Percentiles rank a stretch among this genome's conserved stretches.
These are phyloP conservation scores for Oopsacas minuta DNA, from an alignment of 37 sponge, comb jelly and placozoan species.

Conservation along the genomic window DNA sequence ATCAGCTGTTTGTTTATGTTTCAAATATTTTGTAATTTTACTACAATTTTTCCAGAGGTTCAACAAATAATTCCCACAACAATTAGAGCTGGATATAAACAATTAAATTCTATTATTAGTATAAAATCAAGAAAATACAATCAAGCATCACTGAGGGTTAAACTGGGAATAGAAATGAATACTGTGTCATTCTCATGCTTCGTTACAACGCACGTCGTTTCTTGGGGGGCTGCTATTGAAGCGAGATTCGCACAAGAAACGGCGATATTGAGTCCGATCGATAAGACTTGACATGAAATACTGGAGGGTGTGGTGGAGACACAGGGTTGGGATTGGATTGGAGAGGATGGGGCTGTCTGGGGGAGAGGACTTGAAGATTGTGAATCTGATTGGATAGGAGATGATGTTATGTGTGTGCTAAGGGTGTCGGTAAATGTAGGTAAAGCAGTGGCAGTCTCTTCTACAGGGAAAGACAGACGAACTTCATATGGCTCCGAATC, in stretches of 20 bases:
- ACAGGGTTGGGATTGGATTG: background rate
- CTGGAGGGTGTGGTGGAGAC: background rate
- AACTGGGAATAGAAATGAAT: background rate
- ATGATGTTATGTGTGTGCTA: background rate
- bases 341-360: background rate
- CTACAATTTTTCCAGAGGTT: too few species aligned
- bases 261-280: background rate
- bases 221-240: background rate
- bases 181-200: background rate
- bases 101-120: too few species aligned
- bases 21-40: too few species aligned
- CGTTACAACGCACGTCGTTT: background rate
- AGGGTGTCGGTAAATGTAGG: background rate
- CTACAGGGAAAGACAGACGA: background rate
- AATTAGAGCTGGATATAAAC: too few species aligned
- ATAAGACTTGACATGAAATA: background rate
- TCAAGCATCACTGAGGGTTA: background rate
- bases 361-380: background rate
- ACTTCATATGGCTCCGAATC: background rate
- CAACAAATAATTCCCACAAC: too few species aligned
- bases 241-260: background rate
- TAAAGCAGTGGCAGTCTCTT: background rate
- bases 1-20: too few species aligned
- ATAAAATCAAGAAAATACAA: too few species aligned
- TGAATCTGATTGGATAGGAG: background rate